A percentile compares a stretch with the other conserved stretches of the same genome.
Conservation (phyloP, 2,888 invertebrate genomes). For the Anarsia innoxiella region DNA sequence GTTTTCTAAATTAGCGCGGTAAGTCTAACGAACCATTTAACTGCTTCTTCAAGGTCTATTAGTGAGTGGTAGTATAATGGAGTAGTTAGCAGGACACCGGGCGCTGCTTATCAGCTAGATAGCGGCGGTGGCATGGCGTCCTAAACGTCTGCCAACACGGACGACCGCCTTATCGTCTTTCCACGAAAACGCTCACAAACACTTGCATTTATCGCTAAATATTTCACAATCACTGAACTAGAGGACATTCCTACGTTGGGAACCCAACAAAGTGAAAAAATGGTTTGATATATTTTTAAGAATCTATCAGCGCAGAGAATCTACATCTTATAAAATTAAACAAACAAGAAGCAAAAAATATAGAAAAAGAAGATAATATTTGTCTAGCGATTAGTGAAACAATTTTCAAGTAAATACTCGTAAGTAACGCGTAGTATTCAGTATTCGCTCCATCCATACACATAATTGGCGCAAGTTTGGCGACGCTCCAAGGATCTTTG, state of each 20-base stretch:
- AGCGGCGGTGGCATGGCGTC: too few relatives aligned
- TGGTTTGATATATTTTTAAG: not conserved
- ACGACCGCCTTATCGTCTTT: constrained; percentile 55
- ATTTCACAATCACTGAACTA: constrained; percentile 49
- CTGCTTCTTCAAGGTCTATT: not conserved
- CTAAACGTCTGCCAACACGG: constrained; percentile 46
- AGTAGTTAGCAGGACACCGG: constrained; percentile 25
- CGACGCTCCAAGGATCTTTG: constrained; percentile 48
- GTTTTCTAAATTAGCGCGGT: constrained; percentile 1
- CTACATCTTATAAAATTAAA: not conserved
- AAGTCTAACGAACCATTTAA: not conserved
- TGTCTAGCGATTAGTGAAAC: constrained; percentile 4
- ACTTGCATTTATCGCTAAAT: constrained; percentile 62
- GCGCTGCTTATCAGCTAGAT: constrained; percentile 53
- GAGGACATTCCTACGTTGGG: constrained; percentile 23
- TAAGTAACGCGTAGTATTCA: constrained; percentile 18
- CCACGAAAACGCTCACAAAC: constrained; percentile 62
- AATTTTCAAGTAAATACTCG: constrained; percentile 13
- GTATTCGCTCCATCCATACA: constrained; percentile 16
- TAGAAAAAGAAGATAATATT: constrained; percentile 1
- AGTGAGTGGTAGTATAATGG: not conserved
- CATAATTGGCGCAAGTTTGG: constrained; percentile 40
- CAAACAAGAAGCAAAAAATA: not conserved
- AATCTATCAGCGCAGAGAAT: not conserved
- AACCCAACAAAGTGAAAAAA: not conserved